These are phyloP conservation scores for Cassiopea andromeda DNA, from an alignment of 30 jellyfish, hydroid and myxozoan genomes.

Conservation along the genomic window DNA sequence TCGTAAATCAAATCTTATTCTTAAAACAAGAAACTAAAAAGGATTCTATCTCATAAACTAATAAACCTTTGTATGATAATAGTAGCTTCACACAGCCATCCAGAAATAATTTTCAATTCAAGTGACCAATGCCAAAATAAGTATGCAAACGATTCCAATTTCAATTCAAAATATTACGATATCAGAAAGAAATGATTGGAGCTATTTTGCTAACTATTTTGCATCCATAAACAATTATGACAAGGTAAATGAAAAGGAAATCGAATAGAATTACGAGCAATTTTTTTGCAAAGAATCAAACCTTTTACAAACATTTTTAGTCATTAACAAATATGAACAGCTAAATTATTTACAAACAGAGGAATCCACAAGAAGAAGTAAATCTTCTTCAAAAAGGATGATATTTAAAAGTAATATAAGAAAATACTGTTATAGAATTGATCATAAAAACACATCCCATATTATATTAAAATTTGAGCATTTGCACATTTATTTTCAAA, in stretches of 20 bases:
- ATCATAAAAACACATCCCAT: slow-evolving; percentile 10
- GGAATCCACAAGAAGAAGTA: slow-evolving; percentile 7
- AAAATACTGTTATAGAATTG: slow-evolving; percentile 3
- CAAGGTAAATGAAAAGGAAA: not conserved
- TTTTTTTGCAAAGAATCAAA: slow-evolving; percentile 1
- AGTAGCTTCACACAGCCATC: too few relatives aligned
- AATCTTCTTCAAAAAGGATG: not conserved
- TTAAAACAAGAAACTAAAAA: too few relatives aligned
- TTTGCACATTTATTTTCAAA: not conserved
- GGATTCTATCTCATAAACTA: too few relatives aligned
- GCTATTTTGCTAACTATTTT: too few relatives aligned
- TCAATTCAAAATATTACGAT: too few relatives aligned
- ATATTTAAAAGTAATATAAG: not conserved
- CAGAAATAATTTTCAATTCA: too few relatives aligned
- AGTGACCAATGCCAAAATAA: too few relatives aligned
- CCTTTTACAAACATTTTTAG: slow-evolving; percentile 54
- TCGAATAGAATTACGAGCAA: not conserved
- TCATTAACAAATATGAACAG: slow-evolving; percentile 59
- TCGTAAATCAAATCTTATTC: too few relatives aligned
- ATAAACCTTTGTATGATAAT: too few relatives aligned
- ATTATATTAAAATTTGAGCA: not conserved
- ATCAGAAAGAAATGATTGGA: too few relatives aligned
- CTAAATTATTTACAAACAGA: slow-evolving; percentile 58
- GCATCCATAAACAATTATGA: not conserved
- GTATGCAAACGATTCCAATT: too few relatives aligned